These are phyloP conservation scores for Polyploca ridens DNA, from an alignment of 2,888 invertebrate genomes.

Conservation along the genomic window DNA sequence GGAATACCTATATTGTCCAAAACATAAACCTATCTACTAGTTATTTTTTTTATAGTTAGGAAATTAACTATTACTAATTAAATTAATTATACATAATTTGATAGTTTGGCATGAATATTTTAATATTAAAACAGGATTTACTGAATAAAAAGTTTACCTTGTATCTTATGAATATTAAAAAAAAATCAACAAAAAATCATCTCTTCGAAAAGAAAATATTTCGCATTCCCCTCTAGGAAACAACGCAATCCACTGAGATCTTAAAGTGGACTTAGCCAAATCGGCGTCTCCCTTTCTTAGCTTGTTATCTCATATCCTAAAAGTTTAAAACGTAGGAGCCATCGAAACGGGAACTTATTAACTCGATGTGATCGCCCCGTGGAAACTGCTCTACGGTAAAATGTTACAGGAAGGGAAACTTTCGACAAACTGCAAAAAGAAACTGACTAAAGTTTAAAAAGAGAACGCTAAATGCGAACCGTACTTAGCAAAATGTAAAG, in stretches of 20 bases:
- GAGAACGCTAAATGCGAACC: constrained; percentile 76
- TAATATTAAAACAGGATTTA: too few species aligned
- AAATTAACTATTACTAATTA: too few species aligned
- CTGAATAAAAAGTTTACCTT: neutral
- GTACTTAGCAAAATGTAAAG: constrained; percentile 62
- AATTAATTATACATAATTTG: too few species aligned
- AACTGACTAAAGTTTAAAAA: constrained; percentile 76
- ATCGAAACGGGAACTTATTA: constrained; percentile 83
- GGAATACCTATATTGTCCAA: too few species aligned
- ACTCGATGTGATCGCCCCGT: constrained; percentile 82
- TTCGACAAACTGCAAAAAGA: constrained; percentile 79
- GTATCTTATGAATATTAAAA: constrained; percentile 18
- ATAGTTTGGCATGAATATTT: too few species aligned
- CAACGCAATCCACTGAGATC: constrained; percentile 58
- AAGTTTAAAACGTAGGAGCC: constrained; percentile 83
- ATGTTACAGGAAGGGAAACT: constrained; percentile 81
- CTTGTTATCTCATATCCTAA: constrained; percentile 84
- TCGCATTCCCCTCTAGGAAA: constrained; percentile 53
- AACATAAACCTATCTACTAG: too few species aligned
- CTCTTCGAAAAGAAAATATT: constrained; percentile 39
- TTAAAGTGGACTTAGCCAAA: constrained; percentile 79
- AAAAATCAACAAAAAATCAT: constrained; percentile 32
- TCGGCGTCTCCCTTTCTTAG: constrained; percentile 79
- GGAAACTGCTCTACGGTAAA: constrained; percentile 78
- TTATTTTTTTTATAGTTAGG: too few species aligned